Conservation (phyloP, 2,888 invertebrate species). For the Tipula lateralis region DNA sequence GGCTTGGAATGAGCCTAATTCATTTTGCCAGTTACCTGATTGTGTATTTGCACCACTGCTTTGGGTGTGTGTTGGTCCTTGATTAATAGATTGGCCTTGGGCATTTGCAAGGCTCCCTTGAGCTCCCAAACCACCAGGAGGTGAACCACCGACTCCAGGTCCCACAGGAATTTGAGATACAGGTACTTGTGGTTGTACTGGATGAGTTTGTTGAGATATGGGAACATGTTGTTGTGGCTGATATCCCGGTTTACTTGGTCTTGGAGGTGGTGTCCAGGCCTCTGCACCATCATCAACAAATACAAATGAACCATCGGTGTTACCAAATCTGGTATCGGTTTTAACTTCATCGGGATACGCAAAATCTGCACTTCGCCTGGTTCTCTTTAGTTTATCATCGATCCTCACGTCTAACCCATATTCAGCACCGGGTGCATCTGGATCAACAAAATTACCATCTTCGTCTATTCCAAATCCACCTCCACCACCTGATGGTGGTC, state of each 20-base stretch:
- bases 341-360: neutral
- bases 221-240: neutral
- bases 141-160: neutral
- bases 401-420: neutral
- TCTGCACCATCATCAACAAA: neutral
- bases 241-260: neutral
- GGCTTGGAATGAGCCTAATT: constrained; percentile 37
- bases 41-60: constrained; percentile 43
- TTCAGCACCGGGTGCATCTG: constrained; percentile 14
- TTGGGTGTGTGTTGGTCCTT: neutral
- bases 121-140: neutral
- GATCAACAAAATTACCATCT: constrained; percentile 14
- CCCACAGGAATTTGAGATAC: neutral
- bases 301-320: neutral
- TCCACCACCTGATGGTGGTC: neutral
- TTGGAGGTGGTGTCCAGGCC: neutral
- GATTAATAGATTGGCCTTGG: neutral
- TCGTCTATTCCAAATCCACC: neutral
- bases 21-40: constrained; percentile 37
- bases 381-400: neutral
- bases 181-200: neutral
- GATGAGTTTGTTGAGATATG: neutral
- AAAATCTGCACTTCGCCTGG: neutral
- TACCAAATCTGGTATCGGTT: neutral
- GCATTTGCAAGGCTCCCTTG: neutral